Base-by-base conservation (phyloP, 2,888 invertebrate species). In the Megastigmus dorsalis region DNA sequence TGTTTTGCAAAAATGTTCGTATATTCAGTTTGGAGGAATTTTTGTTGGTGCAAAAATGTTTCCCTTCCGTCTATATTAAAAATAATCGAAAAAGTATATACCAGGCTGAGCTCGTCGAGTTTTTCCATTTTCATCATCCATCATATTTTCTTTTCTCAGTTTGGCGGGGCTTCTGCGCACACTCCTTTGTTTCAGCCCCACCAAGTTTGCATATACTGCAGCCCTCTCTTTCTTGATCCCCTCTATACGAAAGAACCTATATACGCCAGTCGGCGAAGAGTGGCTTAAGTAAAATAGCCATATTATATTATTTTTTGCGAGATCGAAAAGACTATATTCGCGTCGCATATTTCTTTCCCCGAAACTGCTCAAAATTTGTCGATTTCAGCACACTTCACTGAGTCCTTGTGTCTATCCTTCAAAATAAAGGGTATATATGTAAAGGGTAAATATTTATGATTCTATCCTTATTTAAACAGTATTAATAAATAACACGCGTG, bases 281-380 rank as follows among this genome's bases (percentile, higher is more conserved):
- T 65, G 54, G 50, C 59, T 48, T 38, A 50, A 30, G 59, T 5
- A 48, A 36, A 57, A 67, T 43, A 57, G 43, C 9, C 36, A 59
- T 18, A 69, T 69, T 60, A 52, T 69, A 60, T 60, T 59, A 50
- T 68, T 57, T 45, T 30, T n/a, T 38, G n/a, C 28, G 38, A 13
- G 59, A 59, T 30, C 48, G 43, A 55, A 23, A 45, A 33, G 2
- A 5, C n/a, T 1, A 3, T n/a, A n/a, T n/a, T n/a, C n/a, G n/a
- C n/a, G n/a, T n/a, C n/a, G n/a, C 63, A 23, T 65, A 36, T 43
- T 66, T 26, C 10, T 36, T n/a, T 1, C 20, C 15, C 43, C 6
- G 7, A 18, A 20, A 18, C 33, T 15, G 41, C 15, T 67, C 15
- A n/a, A 23, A n/a, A 26, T 55, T 43, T 18, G 59, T 26, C 15